Evolutionary conservation across 1,140 invertebrate genomes (phyloP).

Genomic region (Saccostrea cuccullata): DNA sequence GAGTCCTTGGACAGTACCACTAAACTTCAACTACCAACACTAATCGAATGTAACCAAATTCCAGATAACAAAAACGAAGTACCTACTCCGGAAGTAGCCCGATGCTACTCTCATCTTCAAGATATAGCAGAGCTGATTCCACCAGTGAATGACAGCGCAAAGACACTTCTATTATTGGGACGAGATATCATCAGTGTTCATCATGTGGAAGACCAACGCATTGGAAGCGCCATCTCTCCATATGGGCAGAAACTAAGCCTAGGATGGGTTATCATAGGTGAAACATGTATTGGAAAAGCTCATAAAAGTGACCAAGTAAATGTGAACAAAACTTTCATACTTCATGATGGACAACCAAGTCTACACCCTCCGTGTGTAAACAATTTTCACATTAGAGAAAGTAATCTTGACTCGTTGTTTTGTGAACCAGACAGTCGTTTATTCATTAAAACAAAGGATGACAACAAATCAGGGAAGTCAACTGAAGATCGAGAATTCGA

Average conservation of each 20-base stretch:
- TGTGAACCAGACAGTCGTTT: constrained; percentile 7
- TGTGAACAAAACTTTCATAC: constrained; percentile 4
- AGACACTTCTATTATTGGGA: constrained; percentile 18
- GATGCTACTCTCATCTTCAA: background rate
- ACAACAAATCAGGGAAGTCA: constrained; percentile 31
- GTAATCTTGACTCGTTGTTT: background rate
- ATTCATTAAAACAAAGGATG: background rate
- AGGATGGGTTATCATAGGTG: constrained; percentile 22
- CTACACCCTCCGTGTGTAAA: constrained; percentile 16
- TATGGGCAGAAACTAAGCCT: constrained; percentile 9
- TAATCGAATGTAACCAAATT: constrained; percentile 36
- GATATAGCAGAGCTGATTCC: background rate
- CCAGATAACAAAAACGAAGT: constrained; percentile 22
- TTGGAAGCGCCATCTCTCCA: background rate
- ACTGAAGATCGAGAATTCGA: constrained; percentile 39
- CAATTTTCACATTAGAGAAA: constrained; percentile 54
- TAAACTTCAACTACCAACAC: background rate
- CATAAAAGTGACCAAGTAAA: too few species aligned
- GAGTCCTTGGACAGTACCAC: constrained; percentile 33
- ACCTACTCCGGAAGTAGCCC: constrained; percentile 18
- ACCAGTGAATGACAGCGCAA: background rate
- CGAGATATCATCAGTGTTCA: constrained; percentile 18
- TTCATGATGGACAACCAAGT: constrained; percentile 13
- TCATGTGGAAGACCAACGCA: constrained; percentile 40
- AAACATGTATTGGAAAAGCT: too few species aligned